Evolutionary conservation across 2,888 invertebrate genomes (phyloP).

Genomic region (Cataglyphis livida): DNA sequence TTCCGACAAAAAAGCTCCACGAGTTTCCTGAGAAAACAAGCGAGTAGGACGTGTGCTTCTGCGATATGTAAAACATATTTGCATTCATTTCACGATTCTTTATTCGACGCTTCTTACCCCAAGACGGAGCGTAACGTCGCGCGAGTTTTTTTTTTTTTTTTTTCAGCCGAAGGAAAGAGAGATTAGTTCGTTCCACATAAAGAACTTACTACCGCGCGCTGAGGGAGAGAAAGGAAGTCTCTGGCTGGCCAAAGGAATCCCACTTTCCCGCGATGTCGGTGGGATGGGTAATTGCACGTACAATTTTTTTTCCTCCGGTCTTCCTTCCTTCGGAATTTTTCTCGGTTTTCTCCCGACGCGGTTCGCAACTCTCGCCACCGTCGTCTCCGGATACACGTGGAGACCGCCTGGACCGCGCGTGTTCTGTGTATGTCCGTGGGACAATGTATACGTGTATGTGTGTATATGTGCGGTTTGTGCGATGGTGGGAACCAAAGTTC

Average conservation of each 20-base stretch:
- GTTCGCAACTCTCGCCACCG: conserved; percentile 27
- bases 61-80: conserved; percentile 58
- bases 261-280: conserved; percentile 62
- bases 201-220: conserved; percentile 31
- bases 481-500: conserved; percentile 72
- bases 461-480: conserved; percentile 59
- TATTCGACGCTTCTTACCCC: conserved; percentile 49
- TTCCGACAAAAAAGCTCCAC: conserved; percentile 63
- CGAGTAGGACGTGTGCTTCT: conserved; percentile 42
- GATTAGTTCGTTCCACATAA: conserved; percentile 51
- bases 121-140: conserved; percentile 26
- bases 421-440: conserved; percentile 41
- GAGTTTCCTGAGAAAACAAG: conserved; percentile 60
- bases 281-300: conserved; percentile 70
- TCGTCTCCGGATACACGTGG: conserved; percentile 64
- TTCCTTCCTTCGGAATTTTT: conserved; percentile 61
- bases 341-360: conserved; percentile 50
- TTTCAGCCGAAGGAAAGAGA: conserved; percentile 22
- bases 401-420: conserved; percentile 35
- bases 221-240: conserved; percentile 25
- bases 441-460: conserved; percentile 54
- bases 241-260: conserved; percentile 52
- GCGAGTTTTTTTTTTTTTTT: conserved; percentile 10
- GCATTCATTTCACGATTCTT: conserved; percentile 48
- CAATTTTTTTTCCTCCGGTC: conserved; percentile 65